These are phyloP conservation scores for Pteria penguin DNA, from an alignment of 2,888 invertebrate genomes.

Conservation along the genomic window DNA sequence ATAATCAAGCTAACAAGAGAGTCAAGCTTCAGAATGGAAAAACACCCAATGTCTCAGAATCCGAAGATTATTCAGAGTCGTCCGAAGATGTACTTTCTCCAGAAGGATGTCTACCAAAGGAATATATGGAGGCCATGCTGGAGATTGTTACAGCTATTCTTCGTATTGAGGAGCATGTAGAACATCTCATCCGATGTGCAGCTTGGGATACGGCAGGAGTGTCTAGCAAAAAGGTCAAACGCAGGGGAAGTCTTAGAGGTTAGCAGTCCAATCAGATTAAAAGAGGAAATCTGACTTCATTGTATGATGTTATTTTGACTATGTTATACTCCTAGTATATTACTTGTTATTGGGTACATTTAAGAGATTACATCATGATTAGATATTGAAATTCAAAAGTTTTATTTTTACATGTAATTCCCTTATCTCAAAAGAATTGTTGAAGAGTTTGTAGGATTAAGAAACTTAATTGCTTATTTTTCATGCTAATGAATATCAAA, in stretches of 20 bases:
- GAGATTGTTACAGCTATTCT: slow-evolving; percentile 68
- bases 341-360: no score
- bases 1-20: slow-evolving; percentile 43
- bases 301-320: no score
- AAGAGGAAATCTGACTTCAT: not conserved
- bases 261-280: slow-evolving; percentile 5
- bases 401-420: no score
- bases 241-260: slow-evolving; percentile 75
- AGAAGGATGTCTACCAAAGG: slow-evolving; percentile 31
- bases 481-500: no score
- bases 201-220: slow-evolving; percentile 72
- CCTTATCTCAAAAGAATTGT: no score
- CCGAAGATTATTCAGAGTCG: slow-evolving; percentile 11
- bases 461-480: no score
- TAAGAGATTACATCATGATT: not conserved
- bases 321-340: no score
- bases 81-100: not conserved
- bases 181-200: slow-evolving; percentile 65
- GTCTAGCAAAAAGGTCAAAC: slow-evolving; percentile 60
- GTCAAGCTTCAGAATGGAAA: slow-evolving; percentile 13
- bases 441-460: no score
- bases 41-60: not conserved
- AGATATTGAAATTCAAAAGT: not conserved
- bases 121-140: slow-evolving; percentile 64
- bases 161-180: slow-evolving; percentile 71